Evolutionary conservation across 2,797 vertebrate species (phyloP), one percentile per base, ranked within the genome.

Genomic region (Chloroceryle inda): DNA sequence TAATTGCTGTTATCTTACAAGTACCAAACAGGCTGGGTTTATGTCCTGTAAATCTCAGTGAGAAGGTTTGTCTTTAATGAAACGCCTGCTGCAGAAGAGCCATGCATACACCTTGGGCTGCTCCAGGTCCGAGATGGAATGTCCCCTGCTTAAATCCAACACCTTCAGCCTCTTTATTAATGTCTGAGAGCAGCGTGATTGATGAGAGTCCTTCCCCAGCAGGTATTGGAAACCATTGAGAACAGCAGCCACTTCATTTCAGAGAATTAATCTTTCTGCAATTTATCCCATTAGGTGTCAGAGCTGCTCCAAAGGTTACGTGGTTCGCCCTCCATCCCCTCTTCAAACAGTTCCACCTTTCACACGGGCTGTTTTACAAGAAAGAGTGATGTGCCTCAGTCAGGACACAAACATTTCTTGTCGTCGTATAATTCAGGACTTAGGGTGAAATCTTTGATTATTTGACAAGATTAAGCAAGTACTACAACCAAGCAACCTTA

Each of bases 261-360:
- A 10, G 24, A 33, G 37, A 42, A 72, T 87, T 47, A 9, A 45
- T 84, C 77, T 68, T 35, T 4, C 58, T 26, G 33, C 22, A 75
- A 81, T 72, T 35, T 11, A 33, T 31, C 13, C 2, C 0, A 1
- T 20, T 35, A 3, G 1, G 7, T 35, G 72, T 29, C 49, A 29
- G 77, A 59, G 67, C 55, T 58, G 50, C 77, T 45, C 44, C 44
- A n/a, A 24, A 64, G 66, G 29, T 63, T 45, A 15, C 0, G 0
- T 6, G 38, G 11, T 45, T 88, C 58, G 18, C 37, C 10, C 40
- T 61, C 47, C 19, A 2, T 6, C 37, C 55, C 27, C 24, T 42
- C 73, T n/a, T 14, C 33, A 71, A 20, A 33, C 52, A 40, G 42
- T 11, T 61, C 22, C 14, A 44, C 61, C 74, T 42, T 74, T 75